phyloP scores from a whole-genome alignment of 2,888 invertebrate genomes.

The Heteropelma amictum region DNA sequence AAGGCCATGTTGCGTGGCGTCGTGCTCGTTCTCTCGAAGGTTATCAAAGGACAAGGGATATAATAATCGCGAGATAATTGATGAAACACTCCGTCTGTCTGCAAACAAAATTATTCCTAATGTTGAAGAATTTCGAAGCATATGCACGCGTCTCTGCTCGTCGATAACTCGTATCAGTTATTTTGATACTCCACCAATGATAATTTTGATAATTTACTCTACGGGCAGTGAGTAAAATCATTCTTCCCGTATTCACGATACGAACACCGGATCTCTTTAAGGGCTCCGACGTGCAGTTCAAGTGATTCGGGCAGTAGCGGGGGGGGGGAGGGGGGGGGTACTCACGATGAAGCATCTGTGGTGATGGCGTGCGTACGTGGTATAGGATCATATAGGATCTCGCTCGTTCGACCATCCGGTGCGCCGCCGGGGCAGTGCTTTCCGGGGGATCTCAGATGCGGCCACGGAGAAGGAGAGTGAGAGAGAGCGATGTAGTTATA shows the following conservation, averaged over 20 bases:
- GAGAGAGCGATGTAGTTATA: conserved; percentile 31
- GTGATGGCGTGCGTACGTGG: conserved; percentile 65
- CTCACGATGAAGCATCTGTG: conserved; percentile 64
- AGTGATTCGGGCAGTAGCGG: conserved; percentile 40
- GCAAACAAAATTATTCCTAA: too few relatives aligned
- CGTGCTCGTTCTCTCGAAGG: conserved; percentile 38
- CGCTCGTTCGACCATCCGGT: conserved; percentile 54
- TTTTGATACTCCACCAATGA: too few relatives aligned
- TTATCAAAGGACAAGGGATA: conserved; percentile 41
- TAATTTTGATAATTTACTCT: too few relatives aligned
- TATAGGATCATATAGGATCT: conserved; percentile 31
- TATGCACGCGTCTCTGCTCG: too few relatives aligned
- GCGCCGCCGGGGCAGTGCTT: conserved; percentile 51
- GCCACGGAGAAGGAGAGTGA: conserved; percentile 46
- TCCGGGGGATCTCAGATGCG: conserved; percentile 51
- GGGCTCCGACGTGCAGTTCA: background rate
- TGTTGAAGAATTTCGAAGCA: too few relatives aligned
- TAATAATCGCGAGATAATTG: background rate
- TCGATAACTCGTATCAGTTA: too few relatives aligned
- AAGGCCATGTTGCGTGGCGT: conserved; percentile 37
- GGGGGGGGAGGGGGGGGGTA: conserved; percentile 53
- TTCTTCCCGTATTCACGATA: background rate
- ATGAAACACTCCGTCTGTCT: background rate
- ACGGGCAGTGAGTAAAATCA: too few relatives aligned
- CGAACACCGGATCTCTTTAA: background rate